Base-by-base conservation (phyloP, 2,113 vertebrate species). In the Dasyornis broadbenti region DNA sequence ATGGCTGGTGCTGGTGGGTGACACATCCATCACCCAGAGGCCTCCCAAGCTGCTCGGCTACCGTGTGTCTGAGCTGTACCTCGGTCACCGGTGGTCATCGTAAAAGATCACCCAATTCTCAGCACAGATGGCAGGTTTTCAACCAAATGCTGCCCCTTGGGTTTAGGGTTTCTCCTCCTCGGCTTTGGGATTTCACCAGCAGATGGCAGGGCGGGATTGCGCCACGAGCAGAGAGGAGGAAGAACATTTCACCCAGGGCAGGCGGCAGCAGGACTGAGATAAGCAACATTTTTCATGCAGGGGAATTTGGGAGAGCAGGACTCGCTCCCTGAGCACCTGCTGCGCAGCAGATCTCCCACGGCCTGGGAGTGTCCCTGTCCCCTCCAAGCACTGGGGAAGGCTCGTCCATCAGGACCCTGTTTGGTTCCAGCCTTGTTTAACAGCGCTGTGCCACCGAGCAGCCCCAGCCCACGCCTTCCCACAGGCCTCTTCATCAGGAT, bases 191-290 rank as follows among this genome's bases (percentile, higher is more conserved):
- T 66, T 39, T 59, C 60, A 70, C 96, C 97, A 93, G 95, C 65
- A 98, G 98, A 77, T 95, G 97, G 92, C 97, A 98, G 96, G 83
- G 65, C 33, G 63, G 66, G 78, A 97, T 93, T 71, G 86, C 65
- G 19, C 42, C 53, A 31, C 2, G 5, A 37, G 45, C 4, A 2
- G 73, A 7, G n/a, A 12, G 50, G 14, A 59, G 11, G 8, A 47
- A 66, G 71, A 59, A 4, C 10, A 1, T 44, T 27, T 63, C 61
- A 7, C 16, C 47, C 77, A 0, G 33, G 30, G 45, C 66, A 23
- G 13, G 15, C 56, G 18, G 13, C 4, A 9, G 65, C 73, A 39
- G 13, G 5, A 3, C 7, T 0, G 45, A 33, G 59, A 44, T 18
- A 19, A 66, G 47, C 15, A 3, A 1, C 15, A 2, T 22, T 70